These are phyloP conservation scores for Temnothorax ravouxi DNA, from an alignment of 2,888 invertebrate genomes.

Conservation along the genomic window DNA sequence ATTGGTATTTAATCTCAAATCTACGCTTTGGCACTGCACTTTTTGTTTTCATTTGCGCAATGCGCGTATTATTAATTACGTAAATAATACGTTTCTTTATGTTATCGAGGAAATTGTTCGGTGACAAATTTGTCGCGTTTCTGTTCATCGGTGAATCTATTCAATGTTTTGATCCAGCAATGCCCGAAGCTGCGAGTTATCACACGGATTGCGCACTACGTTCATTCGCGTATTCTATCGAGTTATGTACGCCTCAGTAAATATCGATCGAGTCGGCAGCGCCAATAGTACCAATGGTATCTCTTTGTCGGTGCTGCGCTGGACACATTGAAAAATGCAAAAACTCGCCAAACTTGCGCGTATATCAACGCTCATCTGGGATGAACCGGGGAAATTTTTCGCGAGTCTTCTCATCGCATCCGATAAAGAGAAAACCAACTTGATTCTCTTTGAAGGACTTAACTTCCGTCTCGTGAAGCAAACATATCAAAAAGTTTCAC, in stretches of 20 bases:
- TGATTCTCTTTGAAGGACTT: constrained; percentile 22
- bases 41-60: background rate
- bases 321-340: constrained; percentile 63
- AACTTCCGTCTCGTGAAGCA: background rate
- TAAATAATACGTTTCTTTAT: constrained; percentile 23
- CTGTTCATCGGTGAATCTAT: background rate
- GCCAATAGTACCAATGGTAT: constrained; percentile 57
- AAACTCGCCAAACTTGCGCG: constrained; percentile 70
- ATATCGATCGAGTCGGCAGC: constrained; percentile 77
- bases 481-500: constrained; percentile 18
- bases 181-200: constrained; percentile 13
- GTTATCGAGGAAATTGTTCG: constrained; percentile 12
- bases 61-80: constrained; percentile 3
- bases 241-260: constrained; percentile 78
- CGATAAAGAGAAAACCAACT: constrained; percentile 49
- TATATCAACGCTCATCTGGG: constrained; percentile 67
- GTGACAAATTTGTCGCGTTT: background rate
- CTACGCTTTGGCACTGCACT: background rate
- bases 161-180: background rate
- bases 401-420: constrained; percentile 54
- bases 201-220: constrained; percentile 47
- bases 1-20: background rate
- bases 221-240: constrained; percentile 78
- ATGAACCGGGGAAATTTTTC: constrained; percentile 48
- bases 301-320: constrained; percentile 47